phyloP scores from a whole-genome alignment of 2,797 vertebrate species.

The Leucoraja ocellata region DNA sequence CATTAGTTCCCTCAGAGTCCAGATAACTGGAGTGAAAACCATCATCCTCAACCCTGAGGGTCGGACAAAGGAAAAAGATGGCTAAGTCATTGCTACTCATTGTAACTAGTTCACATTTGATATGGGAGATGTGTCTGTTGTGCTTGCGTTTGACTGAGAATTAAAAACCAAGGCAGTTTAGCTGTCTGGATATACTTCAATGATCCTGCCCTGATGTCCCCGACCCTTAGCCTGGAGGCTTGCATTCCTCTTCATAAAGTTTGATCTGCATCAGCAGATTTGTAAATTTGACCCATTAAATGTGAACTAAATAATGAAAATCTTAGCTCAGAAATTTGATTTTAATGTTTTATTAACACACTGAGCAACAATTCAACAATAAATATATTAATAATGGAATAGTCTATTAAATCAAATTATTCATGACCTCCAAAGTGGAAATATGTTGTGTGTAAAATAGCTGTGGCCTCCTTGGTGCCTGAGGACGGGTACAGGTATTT shows the following conservation, averaged over 20 bases:
- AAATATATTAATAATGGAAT: conserved; percentile 12
- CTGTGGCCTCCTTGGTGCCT: conserved; percentile 51
- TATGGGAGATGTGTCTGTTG: background rate
- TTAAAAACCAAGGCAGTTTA: conserved; percentile 21
- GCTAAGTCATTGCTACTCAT: background rate
- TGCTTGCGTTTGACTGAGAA: background rate
- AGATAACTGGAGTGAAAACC: too few relatives aligned
- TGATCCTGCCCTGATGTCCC: background rate
- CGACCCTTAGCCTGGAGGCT: background rate
- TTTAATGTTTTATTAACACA: conserved; percentile 18
- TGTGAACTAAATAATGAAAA: background rate
- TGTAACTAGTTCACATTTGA: background rate
- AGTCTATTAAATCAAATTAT: conserved; percentile 33
- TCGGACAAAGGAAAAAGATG: background rate
- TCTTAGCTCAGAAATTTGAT: background rate
- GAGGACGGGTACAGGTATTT: conserved; percentile 60
- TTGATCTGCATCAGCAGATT: background rate
- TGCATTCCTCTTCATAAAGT: background rate
- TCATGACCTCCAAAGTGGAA: conserved; percentile 38
- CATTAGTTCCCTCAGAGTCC: too few relatives aligned
- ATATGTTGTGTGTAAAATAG: conserved; percentile 39
- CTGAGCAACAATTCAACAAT: conserved; percentile 15
- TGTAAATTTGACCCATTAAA: conserved; percentile 14
- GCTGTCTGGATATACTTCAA: background rate
- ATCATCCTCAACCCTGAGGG: too few relatives aligned